These are phyloP conservation scores for Dryobotodes eremita DNA, from an alignment of 2,888 invertebrate genomes.

Conservation along the genomic window DNA sequence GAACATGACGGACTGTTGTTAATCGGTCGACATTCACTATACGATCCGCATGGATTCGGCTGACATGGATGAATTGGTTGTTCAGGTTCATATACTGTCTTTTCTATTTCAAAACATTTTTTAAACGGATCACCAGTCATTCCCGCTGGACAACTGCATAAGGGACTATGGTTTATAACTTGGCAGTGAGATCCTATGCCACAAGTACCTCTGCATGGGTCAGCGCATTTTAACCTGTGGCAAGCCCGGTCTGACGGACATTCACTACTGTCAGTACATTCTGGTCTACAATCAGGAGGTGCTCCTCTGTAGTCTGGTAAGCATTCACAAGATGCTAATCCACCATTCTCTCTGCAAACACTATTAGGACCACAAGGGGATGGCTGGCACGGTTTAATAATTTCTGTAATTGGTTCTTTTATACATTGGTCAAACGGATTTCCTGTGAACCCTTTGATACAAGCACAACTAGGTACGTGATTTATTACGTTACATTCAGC, in stretches of 20 bases:
- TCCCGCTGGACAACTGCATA: conserved; percentile 93
- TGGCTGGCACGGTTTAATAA: conserved; percentile 93
- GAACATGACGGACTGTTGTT: conserved; percentile 95
- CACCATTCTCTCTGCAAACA: conserved; percentile 93
- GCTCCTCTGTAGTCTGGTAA: conserved; percentile 92
- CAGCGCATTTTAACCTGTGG: conserved; percentile 94
- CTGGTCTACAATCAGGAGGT: conserved; percentile 94
- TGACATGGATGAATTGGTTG: conserved; percentile 91
- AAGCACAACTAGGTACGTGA: conserved; percentile 96
- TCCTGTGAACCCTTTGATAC: conserved; percentile 93
- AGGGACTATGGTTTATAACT: conserved; percentile 95
- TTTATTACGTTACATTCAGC: conserved; percentile 96
- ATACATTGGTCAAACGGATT: conserved; percentile 92
- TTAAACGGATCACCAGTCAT: conserved; percentile 93
- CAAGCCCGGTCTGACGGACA: conserved; percentile 94
- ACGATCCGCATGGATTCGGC: conserved; percentile 95
- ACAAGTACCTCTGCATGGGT: conserved; percentile 95
- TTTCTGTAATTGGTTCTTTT: conserved; percentile 77
- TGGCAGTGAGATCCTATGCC: conserved; percentile 93
- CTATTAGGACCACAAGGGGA: conserved; percentile 95
- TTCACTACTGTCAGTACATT: conserved; percentile 95
- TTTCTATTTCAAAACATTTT: conserved; percentile 87
- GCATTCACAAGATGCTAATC: conserved; percentile 94
- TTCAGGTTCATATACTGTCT: conserved; percentile 68
- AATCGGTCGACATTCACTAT: conserved; percentile 94